These are phyloP conservation scores for Parazoanthus swiftii DNA, from an alignment of 92 coral and sea anemone genomes.

Conservation along the genomic window DNA sequence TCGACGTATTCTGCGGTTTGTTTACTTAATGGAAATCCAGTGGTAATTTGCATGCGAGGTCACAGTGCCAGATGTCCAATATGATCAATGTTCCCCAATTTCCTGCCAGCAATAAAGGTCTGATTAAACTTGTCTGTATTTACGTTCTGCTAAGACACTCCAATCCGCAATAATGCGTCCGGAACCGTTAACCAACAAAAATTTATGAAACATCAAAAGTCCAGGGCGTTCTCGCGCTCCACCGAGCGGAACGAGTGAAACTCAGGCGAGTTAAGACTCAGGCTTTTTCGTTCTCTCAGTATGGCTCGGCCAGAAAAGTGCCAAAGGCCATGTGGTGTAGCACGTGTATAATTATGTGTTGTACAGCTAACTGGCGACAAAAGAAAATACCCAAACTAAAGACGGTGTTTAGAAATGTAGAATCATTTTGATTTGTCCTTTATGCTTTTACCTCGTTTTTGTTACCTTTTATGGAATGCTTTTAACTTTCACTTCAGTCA, in stretches of 20 bases:
- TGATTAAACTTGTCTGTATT: background rate
- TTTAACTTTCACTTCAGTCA: too few species aligned
- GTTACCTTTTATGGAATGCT: too few species aligned
- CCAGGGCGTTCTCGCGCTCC: conserved; percentile 31
- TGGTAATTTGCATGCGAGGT: background rate
- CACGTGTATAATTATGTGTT: background rate
- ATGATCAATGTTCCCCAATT: background rate
- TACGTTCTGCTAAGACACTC: background rate
- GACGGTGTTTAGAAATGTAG: too few species aligned
- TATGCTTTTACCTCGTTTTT: too few species aligned
- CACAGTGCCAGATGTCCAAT: background rate
- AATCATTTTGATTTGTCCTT: too few species aligned
- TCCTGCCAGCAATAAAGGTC: background rate
- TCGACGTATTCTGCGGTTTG: conserved; percentile 10
- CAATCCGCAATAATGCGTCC: background rate
- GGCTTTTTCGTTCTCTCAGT: background rate
- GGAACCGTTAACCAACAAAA: background rate
- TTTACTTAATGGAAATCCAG: background rate
- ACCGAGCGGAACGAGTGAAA: conserved; percentile 17
- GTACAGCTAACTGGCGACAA: too few species aligned
- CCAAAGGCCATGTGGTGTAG: background rate
- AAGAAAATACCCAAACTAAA: too few species aligned
- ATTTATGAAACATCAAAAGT: background rate
- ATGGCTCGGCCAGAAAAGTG: background rate
- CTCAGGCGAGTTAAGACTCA: conserved; percentile 33